A percentile compares a stretch with the other conserved stretches of the same genome.
These are phyloP conservation scores for Strix occidentalis DNA, from an alignment of 2,797 vertebrate species.

Conservation along the genomic window DNA sequence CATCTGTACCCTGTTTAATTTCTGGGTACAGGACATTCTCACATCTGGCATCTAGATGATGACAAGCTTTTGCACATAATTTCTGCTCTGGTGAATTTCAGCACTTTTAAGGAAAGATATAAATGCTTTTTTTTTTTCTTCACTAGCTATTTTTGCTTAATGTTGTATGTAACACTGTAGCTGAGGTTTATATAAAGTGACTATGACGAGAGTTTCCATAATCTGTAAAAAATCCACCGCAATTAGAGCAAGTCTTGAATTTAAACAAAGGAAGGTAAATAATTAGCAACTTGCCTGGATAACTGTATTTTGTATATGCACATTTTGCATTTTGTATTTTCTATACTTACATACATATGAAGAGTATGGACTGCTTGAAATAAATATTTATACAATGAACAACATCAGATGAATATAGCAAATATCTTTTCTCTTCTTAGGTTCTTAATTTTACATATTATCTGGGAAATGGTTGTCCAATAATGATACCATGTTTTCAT, in stretches of 20 bases:
- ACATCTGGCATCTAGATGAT: slow-evolving; percentile 60
- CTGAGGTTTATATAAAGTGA: background rate
- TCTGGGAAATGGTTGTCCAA: background rate
- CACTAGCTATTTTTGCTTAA: slow-evolving; percentile 51
- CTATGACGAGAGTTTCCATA: slow-evolving; percentile 25
- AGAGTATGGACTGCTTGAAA: background rate
- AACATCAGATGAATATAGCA: background rate
- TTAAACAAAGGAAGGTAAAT: background rate
- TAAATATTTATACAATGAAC: background rate
- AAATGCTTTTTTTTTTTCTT: slow-evolving; percentile 42
- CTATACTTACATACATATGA: background rate
- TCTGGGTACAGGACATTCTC: background rate
- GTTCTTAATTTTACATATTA: background rate
- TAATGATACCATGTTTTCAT: background rate
- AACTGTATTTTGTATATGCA: background rate
- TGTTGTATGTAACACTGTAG: slow-evolving; percentile 7
- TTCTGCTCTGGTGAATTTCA: slow-evolving; percentile 55
- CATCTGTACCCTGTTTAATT: slow-evolving; percentile 44
- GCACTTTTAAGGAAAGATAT: slow-evolving; percentile 57
- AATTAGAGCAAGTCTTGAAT: background rate
- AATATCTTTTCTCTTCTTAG: background rate
- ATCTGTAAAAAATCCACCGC: background rate
- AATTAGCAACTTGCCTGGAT: background rate
- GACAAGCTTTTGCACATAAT: slow-evolving; percentile 53
- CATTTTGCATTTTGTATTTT: background rate